A percentile compares a stretch with the other conserved stretches of the same genome.
Evolutionary conservation across 2,113 vertebrate genomes (phyloP).

Genomic region (Patagioenas fasciata): DNA sequence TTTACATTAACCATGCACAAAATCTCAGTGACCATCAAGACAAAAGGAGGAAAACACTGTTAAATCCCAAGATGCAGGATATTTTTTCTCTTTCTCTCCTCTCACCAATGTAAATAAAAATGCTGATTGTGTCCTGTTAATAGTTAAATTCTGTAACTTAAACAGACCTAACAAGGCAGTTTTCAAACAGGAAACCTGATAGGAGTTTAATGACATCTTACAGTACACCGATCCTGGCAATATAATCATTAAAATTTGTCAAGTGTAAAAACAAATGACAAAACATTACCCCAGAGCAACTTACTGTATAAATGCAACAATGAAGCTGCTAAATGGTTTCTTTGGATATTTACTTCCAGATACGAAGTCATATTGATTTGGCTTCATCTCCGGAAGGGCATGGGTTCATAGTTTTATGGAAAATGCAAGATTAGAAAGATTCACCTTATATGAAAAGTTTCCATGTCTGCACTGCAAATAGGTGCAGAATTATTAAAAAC

Average conservation of each 20-base stretch:
- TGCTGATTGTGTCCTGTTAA: neutral
- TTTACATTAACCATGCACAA: neutral
- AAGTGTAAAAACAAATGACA: constrained; percentile 61
- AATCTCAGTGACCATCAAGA: neutral
- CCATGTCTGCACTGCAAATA: neutral
- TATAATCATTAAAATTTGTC: constrained; percentile 60
- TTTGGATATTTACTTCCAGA: constrained; percentile 32
- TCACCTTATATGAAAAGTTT: neutral
- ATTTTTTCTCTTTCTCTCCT: neutral
- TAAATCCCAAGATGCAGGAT: neutral
- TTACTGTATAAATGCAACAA: constrained; percentile 27
- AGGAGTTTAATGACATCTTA: constrained; percentile 52
- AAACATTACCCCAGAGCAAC: constrained; percentile 53
- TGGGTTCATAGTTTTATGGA: neutral
- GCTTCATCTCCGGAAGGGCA: neutral
- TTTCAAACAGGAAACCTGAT: constrained; percentile 32
- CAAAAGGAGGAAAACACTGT: neutral
- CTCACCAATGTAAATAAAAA: neutral
- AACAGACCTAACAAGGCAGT: constrained; percentile 39
- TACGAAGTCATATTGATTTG: constrained; percentile 26
- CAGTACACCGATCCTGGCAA: constrained; percentile 32
- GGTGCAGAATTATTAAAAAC: neutral
- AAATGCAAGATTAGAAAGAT: neutral
- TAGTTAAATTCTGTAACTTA: constrained; percentile 25
- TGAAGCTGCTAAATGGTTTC: constrained; percentile 31